These are phyloP conservation scores for Ptychadena robeensis DNA, from an alignment of 2,797 vertebrate genomes.

Conservation along the genomic window DNA sequence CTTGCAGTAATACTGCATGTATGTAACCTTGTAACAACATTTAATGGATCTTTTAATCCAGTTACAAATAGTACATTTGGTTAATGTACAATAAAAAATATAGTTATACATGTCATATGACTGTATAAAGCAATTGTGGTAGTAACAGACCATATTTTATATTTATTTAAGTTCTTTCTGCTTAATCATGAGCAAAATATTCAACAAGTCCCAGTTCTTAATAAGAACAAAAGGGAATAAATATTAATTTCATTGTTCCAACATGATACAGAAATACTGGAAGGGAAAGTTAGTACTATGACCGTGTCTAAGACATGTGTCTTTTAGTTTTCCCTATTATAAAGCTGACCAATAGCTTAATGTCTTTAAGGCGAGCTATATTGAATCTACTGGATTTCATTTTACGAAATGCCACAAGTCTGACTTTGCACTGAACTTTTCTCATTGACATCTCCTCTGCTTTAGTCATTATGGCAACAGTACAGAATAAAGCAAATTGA, in stretches of 20 bases:
- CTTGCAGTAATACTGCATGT: constrained; percentile 17
- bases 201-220: constrained; percentile 38
- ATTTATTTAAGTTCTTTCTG: constrained; percentile 45
- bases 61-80: constrained; percentile 14
- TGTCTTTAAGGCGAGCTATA: constrained; percentile 66
- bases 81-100: constrained; percentile 16
- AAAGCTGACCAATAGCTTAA: constrained; percentile 67
- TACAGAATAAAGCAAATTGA: constrained; percentile 80
- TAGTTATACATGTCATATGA: constrained; percentile 14
- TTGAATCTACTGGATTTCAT: constrained; percentile 77
- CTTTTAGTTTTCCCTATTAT: constrained; percentile 55
- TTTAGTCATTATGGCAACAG: constrained; percentile 79
- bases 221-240: constrained; percentile 33
- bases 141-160: constrained; percentile 26
- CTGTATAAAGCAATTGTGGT: constrained; percentile 28
- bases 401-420: constrained; percentile 78
- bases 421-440: constrained; percentile 87
- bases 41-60: constrained; percentile 20
- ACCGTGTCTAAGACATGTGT: not conserved
- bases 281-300: constrained; percentile 32
- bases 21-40: constrained; percentile 45
- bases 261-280: constrained; percentile 5
- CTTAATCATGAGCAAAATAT: constrained; percentile 29
- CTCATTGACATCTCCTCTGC: constrained; percentile 83
- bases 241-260: constrained; percentile 11